Evolutionary conservation across 2,113 vertebrate genomes (phyloP).

Genomic region (Ciconia maguari): DNA sequence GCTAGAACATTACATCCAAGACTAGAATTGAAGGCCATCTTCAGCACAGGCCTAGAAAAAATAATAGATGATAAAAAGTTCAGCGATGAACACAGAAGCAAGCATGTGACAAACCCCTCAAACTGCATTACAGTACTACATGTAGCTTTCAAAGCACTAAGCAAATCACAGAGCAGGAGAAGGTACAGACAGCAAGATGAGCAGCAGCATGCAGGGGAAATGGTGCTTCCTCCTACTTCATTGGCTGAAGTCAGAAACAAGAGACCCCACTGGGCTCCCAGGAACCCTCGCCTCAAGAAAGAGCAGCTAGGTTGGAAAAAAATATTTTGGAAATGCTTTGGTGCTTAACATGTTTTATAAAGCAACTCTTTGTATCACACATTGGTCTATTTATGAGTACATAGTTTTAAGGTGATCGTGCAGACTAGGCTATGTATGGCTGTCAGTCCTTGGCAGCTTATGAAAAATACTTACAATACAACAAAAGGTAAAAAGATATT

Average conservation of each 20-base stretch:
- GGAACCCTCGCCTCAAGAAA: neutral
- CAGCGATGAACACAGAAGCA: neutral
- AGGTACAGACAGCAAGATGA: neutral
- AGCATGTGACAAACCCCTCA: neutral
- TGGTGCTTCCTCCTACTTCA: neutral
- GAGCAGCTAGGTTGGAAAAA: neutral
- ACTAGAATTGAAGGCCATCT: neutral
- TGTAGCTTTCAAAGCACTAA: neutral
- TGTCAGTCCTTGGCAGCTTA: neutral
- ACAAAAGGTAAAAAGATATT: neutral
- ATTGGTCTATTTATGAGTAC: neutral
- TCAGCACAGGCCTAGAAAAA: neutral
- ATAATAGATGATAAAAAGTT: neutral
- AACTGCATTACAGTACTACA: neutral
- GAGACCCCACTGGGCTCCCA: neutral
- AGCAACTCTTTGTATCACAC: neutral
- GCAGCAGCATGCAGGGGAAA: neutral
- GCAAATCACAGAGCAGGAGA: neutral
- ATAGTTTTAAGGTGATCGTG: neutral
- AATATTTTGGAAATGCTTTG: neutral
- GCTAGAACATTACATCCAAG: neutral
- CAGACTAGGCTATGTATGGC: neutral
- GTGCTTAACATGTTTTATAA: neutral
- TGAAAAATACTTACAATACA: neutral
- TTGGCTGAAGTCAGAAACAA: neutral